Conservation (phyloP, 2,888 invertebrate genomes). For the Scaptomyza caliginosa region DNA sequence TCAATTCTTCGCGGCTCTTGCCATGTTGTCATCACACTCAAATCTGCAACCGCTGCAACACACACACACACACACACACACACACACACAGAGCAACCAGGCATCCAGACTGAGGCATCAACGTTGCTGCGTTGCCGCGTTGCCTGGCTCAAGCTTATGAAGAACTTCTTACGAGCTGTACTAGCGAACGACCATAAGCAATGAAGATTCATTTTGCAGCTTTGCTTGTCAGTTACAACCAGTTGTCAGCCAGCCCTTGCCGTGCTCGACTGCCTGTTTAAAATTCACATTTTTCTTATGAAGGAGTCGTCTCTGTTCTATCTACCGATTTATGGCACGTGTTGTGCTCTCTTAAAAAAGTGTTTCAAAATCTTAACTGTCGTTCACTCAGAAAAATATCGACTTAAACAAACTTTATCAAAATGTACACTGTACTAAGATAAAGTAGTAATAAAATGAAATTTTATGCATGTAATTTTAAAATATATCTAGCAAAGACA, state of each 20-base stretch:
- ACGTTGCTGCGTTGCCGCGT: conserved; percentile 18
- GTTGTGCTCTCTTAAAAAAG: conserved; percentile 15
- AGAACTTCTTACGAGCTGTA: conserved; percentile 22
- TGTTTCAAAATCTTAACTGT: neutral
- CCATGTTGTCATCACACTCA: conserved; percentile 59
- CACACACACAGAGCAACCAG: too few relatives aligned
- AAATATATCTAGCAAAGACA: too few relatives aligned
- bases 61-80: too few relatives aligned
- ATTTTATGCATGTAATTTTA: too few relatives aligned
- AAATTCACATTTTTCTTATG: conserved; percentile 26
- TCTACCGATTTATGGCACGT: conserved; percentile 40
- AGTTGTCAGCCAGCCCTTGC: conserved; percentile 37
- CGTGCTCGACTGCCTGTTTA: conserved; percentile 23
- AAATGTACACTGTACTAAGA: too few relatives aligned
- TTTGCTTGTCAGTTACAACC: conserved; percentile 29
- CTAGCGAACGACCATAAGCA: neutral
- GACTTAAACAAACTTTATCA: too few relatives aligned
- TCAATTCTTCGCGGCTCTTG: conserved; percentile 33
- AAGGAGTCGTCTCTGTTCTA: neutral
- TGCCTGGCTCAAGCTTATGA: neutral
- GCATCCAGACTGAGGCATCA: conserved; percentile 12
- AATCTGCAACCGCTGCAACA: conserved; percentile 69
- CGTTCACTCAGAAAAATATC: neutral
- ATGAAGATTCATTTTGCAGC: conserved; percentile 14
- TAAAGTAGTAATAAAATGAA: too few relatives aligned